Percentiles rank a stretch among this genome's conserved stretches.
phyloP scores from a whole-genome alignment of 2,888 invertebrate genomes.

The Abrostola tripartita region DNA sequence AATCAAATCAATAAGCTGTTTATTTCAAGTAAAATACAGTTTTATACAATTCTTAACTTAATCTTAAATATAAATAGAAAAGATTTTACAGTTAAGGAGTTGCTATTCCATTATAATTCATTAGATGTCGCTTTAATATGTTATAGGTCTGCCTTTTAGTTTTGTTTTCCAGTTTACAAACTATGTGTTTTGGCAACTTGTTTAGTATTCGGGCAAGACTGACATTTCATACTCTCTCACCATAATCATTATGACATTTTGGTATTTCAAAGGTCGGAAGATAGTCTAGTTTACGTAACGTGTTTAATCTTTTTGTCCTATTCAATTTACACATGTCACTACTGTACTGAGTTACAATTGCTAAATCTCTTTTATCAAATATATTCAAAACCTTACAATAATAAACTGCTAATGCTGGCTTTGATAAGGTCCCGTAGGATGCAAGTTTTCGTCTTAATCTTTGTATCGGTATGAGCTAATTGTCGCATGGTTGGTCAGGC shows the following conservation, averaged over 20 bases:
- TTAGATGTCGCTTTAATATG: conserved; percentile 5
- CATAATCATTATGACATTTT: conserved; percentile 5
- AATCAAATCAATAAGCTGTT: too few species aligned
- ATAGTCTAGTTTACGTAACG: not conserved
- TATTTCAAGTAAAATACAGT: conserved; percentile 1
- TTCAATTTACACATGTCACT: not conserved
- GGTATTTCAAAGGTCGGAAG: conserved; percentile 2
- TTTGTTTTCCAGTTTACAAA: conserved; percentile 2
- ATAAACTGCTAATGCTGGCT: too few species aligned
- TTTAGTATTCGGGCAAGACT: conserved; percentile 6
- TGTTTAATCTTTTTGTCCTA: not conserved
- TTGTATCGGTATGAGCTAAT: too few species aligned
- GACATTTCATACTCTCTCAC: conserved; percentile 4
- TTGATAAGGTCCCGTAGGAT: too few species aligned
- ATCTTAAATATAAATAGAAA: conserved; percentile 17
- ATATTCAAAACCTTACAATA: not conserved
- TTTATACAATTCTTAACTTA: conserved; percentile 19
- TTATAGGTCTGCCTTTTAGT: not conserved
- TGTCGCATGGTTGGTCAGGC: too few species aligned
- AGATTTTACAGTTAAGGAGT: conserved; percentile 8
- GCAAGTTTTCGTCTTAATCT: too few species aligned
- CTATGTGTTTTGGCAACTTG: conserved; percentile 11
- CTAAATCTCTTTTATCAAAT: not conserved
- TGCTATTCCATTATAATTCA: conserved; percentile 34
- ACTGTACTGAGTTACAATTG: not conserved